Percentiles rank a stretch among this genome's conserved stretches.
Conservation (phyloP, 2,797 vertebrate species). For the Falco peregrinus region DNA sequence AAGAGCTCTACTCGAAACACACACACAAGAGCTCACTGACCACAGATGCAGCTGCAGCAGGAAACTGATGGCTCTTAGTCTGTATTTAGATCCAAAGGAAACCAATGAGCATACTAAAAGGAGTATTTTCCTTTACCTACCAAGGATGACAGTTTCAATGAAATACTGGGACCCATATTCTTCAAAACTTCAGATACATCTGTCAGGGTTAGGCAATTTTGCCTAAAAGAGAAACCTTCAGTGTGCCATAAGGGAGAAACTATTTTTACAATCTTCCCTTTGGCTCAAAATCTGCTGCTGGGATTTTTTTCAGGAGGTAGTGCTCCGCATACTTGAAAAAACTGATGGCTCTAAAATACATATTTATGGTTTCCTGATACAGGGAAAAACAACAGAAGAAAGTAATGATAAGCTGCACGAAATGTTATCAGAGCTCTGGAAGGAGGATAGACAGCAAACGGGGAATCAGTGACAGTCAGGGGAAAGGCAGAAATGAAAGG, state of each 20-base stretch:
- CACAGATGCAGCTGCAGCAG: rapidly evolving
- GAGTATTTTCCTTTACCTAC: background rate
- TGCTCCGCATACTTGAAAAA: background rate
- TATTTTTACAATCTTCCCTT: constrained; percentile 64
- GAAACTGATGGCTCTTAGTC: rapidly evolving
- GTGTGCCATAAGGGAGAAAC: constrained; percentile 62
- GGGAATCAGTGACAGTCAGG: background rate
- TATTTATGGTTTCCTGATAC: constrained; percentile 55
- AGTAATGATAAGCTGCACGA: background rate
- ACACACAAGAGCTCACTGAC: background rate
- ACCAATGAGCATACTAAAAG: background rate
- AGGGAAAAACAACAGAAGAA: constrained; percentile 47
- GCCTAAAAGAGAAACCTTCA: constrained; percentile 51
- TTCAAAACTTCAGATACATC: constrained; percentile 54
- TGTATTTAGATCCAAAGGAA: background rate
- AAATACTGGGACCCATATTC: constrained; percentile 40
- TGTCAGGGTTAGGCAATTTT: constrained; percentile 45
- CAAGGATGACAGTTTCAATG: background rate
- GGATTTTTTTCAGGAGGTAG: constrained; percentile 44
- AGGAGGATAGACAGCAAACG: background rate
- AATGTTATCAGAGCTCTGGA: background rate
- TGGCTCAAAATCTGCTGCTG: constrained; percentile 63
- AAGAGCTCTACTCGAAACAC: rapidly evolving
- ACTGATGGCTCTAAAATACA: constrained; percentile 11
- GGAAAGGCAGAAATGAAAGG: background rate